These are phyloP conservation scores for Casuarius casuarius DNA, from an alignment of 2,113 vertebrate genomes.

Conservation along the genomic window DNA sequence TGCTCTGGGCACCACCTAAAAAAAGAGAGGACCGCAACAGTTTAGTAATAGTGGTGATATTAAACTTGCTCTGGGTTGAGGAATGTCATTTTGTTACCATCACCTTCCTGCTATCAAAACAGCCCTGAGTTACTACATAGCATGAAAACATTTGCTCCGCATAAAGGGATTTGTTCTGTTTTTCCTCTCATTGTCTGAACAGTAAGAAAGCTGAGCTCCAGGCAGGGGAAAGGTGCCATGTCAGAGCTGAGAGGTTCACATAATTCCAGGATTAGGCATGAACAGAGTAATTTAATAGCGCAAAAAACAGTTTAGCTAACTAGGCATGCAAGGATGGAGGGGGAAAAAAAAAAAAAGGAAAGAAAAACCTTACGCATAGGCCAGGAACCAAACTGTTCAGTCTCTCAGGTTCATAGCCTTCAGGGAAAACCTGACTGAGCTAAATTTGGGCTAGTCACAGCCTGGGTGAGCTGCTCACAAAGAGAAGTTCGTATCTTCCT, in stretches of 20 bases:
- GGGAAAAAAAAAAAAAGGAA: no score
- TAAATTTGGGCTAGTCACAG: background rate
- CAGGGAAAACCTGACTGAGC: background rate
- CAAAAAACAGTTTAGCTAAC: background rate
- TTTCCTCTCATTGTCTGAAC: background rate
- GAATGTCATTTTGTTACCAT: background rate
- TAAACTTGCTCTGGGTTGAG: background rate
- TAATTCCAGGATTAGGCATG: background rate
- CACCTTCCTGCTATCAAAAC: background rate
- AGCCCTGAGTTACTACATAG: background rate
- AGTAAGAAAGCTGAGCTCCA: background rate
- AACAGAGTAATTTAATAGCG: background rate
- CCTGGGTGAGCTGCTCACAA: background rate
- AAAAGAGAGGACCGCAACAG: background rate
- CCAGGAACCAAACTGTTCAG: background rate
- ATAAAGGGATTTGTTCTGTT: conserved; percentile 12
- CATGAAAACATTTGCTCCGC: background rate
- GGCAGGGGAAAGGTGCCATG: background rate
- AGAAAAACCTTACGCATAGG: background rate
- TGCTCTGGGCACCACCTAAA: background rate
- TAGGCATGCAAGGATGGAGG: background rate
- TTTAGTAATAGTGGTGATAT: background rate
- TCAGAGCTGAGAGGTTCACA: background rate
- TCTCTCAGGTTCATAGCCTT: background rate
- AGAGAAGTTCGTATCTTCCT: background rate